A percentile compares a stretch with the other conserved stretches of the same genome.
Evolutionary conservation across 2,113 vertebrate genomes (phyloP).

Genomic region (Hippolais icterina): DNA sequence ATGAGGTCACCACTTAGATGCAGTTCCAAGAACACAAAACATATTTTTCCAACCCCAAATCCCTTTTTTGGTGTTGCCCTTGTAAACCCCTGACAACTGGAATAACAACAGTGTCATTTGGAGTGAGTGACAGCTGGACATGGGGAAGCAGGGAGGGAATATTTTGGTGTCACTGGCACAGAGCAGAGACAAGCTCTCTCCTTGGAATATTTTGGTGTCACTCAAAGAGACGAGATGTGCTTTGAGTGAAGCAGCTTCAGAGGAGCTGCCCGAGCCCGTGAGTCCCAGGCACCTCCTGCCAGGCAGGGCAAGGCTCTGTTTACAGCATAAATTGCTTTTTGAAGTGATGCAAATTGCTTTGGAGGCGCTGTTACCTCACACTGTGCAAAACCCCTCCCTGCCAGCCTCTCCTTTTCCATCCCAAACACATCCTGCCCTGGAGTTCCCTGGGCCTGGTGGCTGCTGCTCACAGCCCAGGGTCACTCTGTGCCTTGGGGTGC

Average conservation of each 20-base stretch:
- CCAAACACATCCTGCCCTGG: not conserved
- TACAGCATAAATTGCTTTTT: not conserved
- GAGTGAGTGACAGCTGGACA: conserved; percentile 38
- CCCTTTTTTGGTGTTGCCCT: conserved; percentile 63
- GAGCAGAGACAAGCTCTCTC: not conserved
- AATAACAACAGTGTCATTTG: conserved; percentile 25
- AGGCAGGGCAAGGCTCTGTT: not conserved
- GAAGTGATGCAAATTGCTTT: not conserved
- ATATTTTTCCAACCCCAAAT: conserved; percentile 35
- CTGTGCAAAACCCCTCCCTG: not conserved
- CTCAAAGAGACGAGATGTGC: not conserved
- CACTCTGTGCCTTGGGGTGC: not conserved
- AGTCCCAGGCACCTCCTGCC: not conserved
- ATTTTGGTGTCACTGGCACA: not conserved
- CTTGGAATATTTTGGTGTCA: not conserved
- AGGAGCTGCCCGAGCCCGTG: not conserved
- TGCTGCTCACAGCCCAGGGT: not conserved
- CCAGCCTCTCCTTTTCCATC: not conserved
- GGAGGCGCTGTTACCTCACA: not conserved
- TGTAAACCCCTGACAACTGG: conserved; percentile 14
- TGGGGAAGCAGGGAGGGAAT: not conserved
- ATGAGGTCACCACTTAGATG: conserved; percentile 25
- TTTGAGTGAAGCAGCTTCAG: not conserved
- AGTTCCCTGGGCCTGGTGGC: conserved; percentile 30
- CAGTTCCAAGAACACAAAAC: conserved; percentile 60